Evolutionary conservation across 2,797 vertebrate species (phyloP).

Genomic region (Hirundo rustica): DNA sequence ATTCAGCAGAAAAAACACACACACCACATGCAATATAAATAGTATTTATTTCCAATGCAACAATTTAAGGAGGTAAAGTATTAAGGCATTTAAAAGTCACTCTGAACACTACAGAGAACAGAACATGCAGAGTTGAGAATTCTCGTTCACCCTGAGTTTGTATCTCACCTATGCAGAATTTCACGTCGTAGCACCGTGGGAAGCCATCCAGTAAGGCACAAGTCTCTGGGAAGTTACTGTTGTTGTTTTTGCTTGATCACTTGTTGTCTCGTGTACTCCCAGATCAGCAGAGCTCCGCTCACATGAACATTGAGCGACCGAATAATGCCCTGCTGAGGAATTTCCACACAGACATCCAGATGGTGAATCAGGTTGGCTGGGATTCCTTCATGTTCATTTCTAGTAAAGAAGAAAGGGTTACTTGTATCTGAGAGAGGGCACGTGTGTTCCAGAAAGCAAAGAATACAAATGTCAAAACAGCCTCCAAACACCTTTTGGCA

Average conservation of each 20-base stretch:
- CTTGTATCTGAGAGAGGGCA: not conserved
- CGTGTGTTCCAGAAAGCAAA: not conserved
- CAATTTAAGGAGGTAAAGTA: slow-evolving; percentile 24
- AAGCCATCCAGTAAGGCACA: not conserved
- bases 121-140: slow-evolving; percentile 23
- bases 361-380: slow-evolving; percentile 92
- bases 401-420: slow-evolving; percentile 28
- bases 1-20: not conserved
- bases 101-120: slow-evolving; percentile 5
- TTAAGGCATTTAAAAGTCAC: slow-evolving; percentile 71
- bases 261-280: slow-evolving; percentile 94
- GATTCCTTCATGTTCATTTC: slow-evolving; percentile 95
- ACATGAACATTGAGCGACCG: slow-evolving; percentile 97
- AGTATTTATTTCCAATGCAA: slow-evolving; percentile 54
- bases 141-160: slow-evolving; percentile 6
- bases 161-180: not conserved
- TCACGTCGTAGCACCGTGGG: slow-evolving; percentile 20
- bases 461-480: not conserved
- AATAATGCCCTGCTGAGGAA: slow-evolving; percentile 92
- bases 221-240: not conserved
- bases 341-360: slow-evolving; percentile 94
- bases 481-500: not conserved
- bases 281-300: slow-evolving; percentile 94
- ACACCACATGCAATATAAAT: not conserved
- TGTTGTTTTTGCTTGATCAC: slow-evolving; percentile 49